A percentile compares a stretch with the other conserved stretches of the same genome.
Evolutionary conservation across 2,888 invertebrate genomes (phyloP).

Genomic region (Osedax fenrisi): DNA sequence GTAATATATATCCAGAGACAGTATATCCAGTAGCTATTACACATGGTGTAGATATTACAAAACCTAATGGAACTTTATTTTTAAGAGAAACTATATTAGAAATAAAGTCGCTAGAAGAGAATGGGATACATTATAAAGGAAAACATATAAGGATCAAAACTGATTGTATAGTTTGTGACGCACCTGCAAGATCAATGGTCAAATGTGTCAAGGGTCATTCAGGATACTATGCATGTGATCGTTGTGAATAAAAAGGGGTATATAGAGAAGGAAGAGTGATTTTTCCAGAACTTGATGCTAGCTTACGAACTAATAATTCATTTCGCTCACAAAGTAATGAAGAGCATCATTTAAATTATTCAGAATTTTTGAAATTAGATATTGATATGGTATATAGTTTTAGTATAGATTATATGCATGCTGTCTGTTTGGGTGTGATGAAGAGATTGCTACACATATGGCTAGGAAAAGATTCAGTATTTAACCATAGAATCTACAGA

Average conservation of each 20-base stretch:
- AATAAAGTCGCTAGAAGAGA: no score
- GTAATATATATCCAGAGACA: not conserved
- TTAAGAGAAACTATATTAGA: no score
- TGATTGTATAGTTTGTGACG: constrained; percentile 31
- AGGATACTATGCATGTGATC: constrained; percentile 33
- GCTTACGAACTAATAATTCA: not conserved
- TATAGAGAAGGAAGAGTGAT: constrained; percentile 10
- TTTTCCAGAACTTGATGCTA: not conserved
- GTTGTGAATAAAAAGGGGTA: constrained; percentile 22
- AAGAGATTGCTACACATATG: constrained; percentile 8
- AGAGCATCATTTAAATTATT: constrained; percentile 10
- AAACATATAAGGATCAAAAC: not conserved
- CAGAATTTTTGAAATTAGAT: constrained; percentile 10
- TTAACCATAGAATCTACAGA: not conserved
- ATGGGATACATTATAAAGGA: not conserved
- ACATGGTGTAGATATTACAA: not conserved
- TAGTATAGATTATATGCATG: constrained; percentile 18
- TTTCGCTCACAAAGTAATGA: not conserved
- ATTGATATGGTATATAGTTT: constrained; percentile 26
- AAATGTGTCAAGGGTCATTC: constrained; percentile 27
- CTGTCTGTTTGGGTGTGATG: constrained; percentile 10
- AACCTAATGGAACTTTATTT: not conserved
- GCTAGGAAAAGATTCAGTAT: not conserved
- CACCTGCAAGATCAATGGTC: constrained; percentile 31
- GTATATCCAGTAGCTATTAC: not conserved